A percentile compares a stretch with the other conserved stretches of the same genome.
phyloP scores from a whole-genome alignment of 1,140 invertebrate species.

The Dendroctonus ponderosae region DNA sequence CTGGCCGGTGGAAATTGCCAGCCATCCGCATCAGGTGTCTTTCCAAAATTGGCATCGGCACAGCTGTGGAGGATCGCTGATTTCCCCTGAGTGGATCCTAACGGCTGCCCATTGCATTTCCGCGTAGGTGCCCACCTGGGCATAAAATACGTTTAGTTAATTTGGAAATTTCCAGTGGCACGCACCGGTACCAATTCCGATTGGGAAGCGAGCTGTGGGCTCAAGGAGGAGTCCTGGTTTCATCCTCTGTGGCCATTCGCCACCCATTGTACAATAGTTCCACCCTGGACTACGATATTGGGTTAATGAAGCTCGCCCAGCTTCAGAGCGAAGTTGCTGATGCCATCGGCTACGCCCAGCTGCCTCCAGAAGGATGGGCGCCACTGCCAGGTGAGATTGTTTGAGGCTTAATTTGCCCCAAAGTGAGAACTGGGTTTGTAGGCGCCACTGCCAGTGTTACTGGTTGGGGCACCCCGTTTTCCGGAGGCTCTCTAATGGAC shows the following conservation, averaged over 20 bases:
- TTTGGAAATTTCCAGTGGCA: neutral
- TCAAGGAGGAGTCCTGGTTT: neutral
- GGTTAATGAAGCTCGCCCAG: neutral
- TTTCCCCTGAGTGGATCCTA: too few relatives aligned
- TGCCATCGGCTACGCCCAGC: neutral
- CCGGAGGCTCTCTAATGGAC: neutral
- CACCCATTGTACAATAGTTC: conserved; percentile 8
- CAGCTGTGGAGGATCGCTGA: too few relatives aligned
- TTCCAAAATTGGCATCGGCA: too few relatives aligned
- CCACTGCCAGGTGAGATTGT: neutral
- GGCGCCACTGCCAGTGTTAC: conserved; percentile 47
- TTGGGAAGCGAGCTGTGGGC: conserved; percentile 1
- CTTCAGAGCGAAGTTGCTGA: neutral
- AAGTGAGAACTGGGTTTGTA: neutral
- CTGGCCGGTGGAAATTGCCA: too few relatives aligned
- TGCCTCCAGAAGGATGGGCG: neutral
- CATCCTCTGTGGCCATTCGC: neutral
- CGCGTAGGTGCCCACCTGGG: neutral
- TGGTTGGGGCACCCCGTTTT: conserved; percentile 54
- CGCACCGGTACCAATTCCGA: conserved; percentile 7
- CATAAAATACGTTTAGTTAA: neutral
- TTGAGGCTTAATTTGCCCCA: too few relatives aligned
- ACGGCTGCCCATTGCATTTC: conserved; percentile 47
- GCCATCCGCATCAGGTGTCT: too few relatives aligned
- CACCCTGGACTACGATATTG: conserved; percentile 10